These are phyloP conservation scores for Calcarius lapponicus DNA, from an alignment of 2,797 vertebrate species.

Conservation along the genomic window DNA sequence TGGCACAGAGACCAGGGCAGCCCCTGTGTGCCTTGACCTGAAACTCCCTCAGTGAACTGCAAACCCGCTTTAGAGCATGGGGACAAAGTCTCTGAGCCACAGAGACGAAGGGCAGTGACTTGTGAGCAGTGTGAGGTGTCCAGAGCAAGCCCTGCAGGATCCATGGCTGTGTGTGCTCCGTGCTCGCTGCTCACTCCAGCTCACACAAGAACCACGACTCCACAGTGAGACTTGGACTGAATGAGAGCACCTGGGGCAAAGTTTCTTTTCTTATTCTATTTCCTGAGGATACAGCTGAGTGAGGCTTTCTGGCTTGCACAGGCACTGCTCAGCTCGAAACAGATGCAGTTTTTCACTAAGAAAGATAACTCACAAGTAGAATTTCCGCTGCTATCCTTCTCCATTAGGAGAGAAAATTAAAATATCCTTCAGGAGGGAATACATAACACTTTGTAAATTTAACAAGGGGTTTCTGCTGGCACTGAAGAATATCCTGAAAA, in stretches of 20 bases:
- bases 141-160: rapidly evolving
- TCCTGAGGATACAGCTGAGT: conserved; percentile 74
- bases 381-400: conserved; percentile 65
- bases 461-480: conserved; percentile 25
- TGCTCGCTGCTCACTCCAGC: not conserved
- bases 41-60: not conserved
- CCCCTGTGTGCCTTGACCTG: not conserved
- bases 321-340: conserved; percentile 56
- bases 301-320: conserved; percentile 64
- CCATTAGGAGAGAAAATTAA: conserved; percentile 65
- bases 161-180: not conserved
- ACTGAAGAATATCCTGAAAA: conserved; percentile 34
- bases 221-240: not conserved
- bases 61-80: not conserved
- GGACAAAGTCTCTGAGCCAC: not conserved
- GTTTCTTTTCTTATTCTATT: conserved; percentile 60
- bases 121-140: not conserved
- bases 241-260: conserved; percentile 67
- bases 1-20: not conserved
- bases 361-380: conserved; percentile 58
- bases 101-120: not conserved
- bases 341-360: conserved; percentile 70
- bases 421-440: conserved; percentile 53
- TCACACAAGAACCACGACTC: not conserved
- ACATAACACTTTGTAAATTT: conserved; percentile 38